Evolutionary conservation across 2,888 invertebrate genomes (phyloP).

Genomic region (Pemphredon lugubris): DNA sequence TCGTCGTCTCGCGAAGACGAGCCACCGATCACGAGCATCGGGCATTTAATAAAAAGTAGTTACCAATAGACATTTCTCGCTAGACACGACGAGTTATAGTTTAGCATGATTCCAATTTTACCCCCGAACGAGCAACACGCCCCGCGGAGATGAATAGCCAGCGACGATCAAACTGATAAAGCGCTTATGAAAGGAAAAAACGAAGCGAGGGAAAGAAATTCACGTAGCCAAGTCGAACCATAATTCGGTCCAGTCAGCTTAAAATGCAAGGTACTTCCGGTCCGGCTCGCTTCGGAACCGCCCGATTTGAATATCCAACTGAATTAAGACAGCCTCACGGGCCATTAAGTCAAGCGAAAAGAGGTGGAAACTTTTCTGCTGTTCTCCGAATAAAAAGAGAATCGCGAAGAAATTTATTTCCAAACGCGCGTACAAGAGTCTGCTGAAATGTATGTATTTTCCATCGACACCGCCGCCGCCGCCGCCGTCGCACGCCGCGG

Average conservation of each 20-base stretch:
- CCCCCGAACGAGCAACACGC: slow-evolving; percentile 59
- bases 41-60: slow-evolving; percentile 49
- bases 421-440: too few species aligned
- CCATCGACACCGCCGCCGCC: too few species aligned
- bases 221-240: slow-evolving; percentile 59
- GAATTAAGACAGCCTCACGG: slow-evolving; percentile 68
- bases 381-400: slow-evolving; percentile 29
- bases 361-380: slow-evolving; percentile 62
- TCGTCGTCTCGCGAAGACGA: too few species aligned
- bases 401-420: slow-evolving; percentile 52
- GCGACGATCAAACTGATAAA: slow-evolving; percentile 42
- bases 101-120: slow-evolving; percentile 75
- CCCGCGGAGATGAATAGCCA: slow-evolving; percentile 29
- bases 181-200: slow-evolving; percentile 25
- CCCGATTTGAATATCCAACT: slow-evolving; percentile 68
- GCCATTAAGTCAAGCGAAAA: slow-evolving; percentile 64
- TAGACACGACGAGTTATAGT: slow-evolving; percentile 22
- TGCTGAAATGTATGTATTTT: too few species aligned
- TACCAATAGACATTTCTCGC: slow-evolving; percentile 49
- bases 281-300: slow-evolving; percentile 26
- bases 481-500: too few species aligned
- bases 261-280: slow-evolving; percentile 61
- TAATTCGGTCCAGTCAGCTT: slow-evolving; percentile 71
- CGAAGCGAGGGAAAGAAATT: slow-evolving; percentile 30
- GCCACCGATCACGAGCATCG: slow-evolving; percentile 55